Evolutionary conservation across 1,140 invertebrate species (phyloP).

Genomic region (Drosophila subobscura): DNA sequence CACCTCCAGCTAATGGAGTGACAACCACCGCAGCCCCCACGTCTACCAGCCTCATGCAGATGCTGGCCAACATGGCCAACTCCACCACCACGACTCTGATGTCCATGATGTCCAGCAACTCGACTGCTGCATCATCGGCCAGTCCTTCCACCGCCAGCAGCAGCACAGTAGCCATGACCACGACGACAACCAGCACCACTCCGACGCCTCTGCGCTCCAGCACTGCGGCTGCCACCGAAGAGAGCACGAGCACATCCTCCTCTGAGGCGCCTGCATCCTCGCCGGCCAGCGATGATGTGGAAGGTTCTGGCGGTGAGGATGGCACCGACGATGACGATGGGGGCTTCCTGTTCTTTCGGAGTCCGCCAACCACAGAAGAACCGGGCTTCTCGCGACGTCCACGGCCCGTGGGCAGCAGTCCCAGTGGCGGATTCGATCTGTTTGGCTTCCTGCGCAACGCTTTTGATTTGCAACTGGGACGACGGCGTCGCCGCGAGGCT

Average conservation of each 20-base stretch:
- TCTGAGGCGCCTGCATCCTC: slow-evolving; percentile 28
- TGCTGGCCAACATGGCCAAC: slow-evolving; percentile 30
- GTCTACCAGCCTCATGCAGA: slow-evolving; percentile 32
- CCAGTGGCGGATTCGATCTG: slow-evolving; percentile 68
- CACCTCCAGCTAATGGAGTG: not conserved
- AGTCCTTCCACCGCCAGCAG: not conserved
- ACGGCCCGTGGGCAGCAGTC: slow-evolving; percentile 46
- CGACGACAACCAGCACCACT: slow-evolving; percentile 39
- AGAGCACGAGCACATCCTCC: slow-evolving; percentile 22
- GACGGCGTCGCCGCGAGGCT: slow-evolving; percentile 54
- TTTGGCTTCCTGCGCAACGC: slow-evolving; percentile 52
- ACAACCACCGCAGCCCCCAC: slow-evolving; percentile 12
- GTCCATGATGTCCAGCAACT: slow-evolving; percentile 32
- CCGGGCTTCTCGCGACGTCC: slow-evolving; percentile 62
- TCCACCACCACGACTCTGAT: slow-evolving; percentile 32
- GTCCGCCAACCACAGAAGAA: slow-evolving; percentile 34
- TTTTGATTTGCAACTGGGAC: slow-evolving; percentile 44
- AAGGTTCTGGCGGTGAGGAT: slow-evolving; percentile 81
- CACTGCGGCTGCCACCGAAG: slow-evolving; percentile 29
- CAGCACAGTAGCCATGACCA: slow-evolving; percentile 32
- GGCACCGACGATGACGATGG: slow-evolving; percentile 25
- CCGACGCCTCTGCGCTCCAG: slow-evolving; percentile 47
- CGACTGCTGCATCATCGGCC: not conserved
- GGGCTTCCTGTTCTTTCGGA: slow-evolving; percentile 53
- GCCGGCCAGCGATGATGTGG: slow-evolving; percentile 62